phyloP scores from a whole-genome alignment of 2,888 invertebrate genomes.

The Ochropleura plecta region DNA sequence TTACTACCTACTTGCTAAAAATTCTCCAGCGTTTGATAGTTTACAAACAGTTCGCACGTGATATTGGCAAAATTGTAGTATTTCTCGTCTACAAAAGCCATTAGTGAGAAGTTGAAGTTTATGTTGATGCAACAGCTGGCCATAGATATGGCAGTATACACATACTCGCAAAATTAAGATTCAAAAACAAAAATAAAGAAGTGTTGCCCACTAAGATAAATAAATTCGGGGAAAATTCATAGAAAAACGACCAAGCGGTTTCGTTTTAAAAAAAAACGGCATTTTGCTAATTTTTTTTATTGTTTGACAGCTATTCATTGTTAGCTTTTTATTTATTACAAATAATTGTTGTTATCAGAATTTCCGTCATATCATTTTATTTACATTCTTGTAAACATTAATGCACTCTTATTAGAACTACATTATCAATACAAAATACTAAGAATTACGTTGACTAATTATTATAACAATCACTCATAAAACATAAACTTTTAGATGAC shows the following conservation, averaged over 20 bases:
- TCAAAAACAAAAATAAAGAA: background rate
- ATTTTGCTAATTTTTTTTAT: background rate
- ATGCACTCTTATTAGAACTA: background rate
- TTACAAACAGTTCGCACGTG: too few relatives aligned
- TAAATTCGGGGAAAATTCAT: background rate
- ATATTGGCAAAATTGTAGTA: too few relatives aligned
- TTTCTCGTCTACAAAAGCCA: too few relatives aligned
- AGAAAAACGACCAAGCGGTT: too few relatives aligned
- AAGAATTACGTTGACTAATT: background rate
- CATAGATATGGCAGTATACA: too few relatives aligned
- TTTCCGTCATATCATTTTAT: background rate
- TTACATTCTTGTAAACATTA: background rate
- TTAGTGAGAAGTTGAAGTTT: too few relatives aligned
- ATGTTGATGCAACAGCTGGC: too few relatives aligned
- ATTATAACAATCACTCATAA: background rate
- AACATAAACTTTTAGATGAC: background rate
- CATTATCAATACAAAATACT: background rate
- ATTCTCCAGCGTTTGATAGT: too few relatives aligned
- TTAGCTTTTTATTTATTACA: background rate
- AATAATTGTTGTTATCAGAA: background rate
- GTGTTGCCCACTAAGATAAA: slow-evolving; percentile 4
- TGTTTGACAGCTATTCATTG: background rate
- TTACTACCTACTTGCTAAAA: too few relatives aligned
- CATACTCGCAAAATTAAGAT: too few relatives aligned
- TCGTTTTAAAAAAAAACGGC: background rate